Percentiles rank a stretch among this genome's conserved stretches.
phyloP scores from a whole-genome alignment of 2,113 vertebrate species.

The Burhinus oedicnemus region DNA sequence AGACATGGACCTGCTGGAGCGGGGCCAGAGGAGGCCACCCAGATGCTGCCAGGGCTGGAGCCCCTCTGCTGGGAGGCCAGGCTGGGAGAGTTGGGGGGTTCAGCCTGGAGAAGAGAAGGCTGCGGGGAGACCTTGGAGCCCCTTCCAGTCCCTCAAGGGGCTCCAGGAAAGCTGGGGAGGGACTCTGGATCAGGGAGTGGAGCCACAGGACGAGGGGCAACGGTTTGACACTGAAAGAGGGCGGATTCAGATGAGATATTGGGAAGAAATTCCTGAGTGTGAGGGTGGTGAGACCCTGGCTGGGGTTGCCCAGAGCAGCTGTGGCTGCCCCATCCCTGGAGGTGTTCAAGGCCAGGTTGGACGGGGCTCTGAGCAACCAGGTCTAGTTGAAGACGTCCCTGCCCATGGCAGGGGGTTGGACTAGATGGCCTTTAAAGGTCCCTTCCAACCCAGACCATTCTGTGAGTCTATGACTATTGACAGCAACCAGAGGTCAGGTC shows the following conservation, averaged over 20 bases:
- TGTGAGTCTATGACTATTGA: too few relatives aligned
- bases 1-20: not conserved
- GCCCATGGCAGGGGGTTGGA: rapidly evolving
- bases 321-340: not conserved
- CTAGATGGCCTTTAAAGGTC: not conserved
- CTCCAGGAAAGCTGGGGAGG: not conserved
- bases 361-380: rapidly evolving
- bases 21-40: rapidly evolving
- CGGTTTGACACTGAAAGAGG: not conserved
- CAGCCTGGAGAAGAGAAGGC: not conserved
- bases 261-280: rapidly evolving
- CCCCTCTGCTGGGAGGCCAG: not conserved
- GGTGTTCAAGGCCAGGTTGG: rapidly evolving
- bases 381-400: not conserved
- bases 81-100: not conserved
- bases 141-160: not conserved
- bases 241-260: not conserved
- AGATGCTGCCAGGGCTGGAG: not conserved
- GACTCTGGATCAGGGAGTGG: not conserved
- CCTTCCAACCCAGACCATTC: not conserved
- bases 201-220: not conserved
- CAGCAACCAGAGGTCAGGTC: rapidly evolving
- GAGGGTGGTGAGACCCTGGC: rapidly evolving
- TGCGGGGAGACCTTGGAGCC: rapidly evolving
- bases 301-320: rapidly evolving